Evolutionary conservation across 2,113 vertebrate genomes (phyloP).

Genomic region (Etia nguti): DNA sequence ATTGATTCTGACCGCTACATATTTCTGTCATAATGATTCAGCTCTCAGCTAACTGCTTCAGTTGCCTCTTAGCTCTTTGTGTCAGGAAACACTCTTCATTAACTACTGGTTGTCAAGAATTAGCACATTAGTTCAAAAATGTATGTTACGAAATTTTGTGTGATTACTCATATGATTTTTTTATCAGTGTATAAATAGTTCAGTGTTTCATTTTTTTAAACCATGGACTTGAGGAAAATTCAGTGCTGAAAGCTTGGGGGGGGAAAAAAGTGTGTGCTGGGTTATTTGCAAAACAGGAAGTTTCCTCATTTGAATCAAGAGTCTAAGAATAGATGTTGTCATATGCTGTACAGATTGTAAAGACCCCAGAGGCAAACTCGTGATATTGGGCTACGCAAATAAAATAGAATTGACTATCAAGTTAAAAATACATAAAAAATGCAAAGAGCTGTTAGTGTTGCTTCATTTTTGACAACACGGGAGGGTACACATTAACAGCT

Average conservation of each 20-base stretch:
- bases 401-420: background rate
- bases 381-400: background rate
- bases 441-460: background rate
- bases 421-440: background rate
- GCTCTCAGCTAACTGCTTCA: background rate
- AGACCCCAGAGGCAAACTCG: background rate
- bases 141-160: background rate
- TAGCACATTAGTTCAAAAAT: background rate
- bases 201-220: background rate
- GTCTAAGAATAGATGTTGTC: background rate
- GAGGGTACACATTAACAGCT: background rate
- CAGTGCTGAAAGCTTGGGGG: background rate
- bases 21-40: background rate
- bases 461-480: background rate
- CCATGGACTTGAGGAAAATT: background rate
- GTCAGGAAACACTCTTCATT: background rate
- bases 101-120: background rate
- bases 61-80: background rate
- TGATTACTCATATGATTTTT: background rate
- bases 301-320: background rate
- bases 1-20: background rate
- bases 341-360: background rate
- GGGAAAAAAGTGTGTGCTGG: background rate
- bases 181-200: background rate
- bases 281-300: background rate